Evolutionary conservation across 1,140 invertebrate species (phyloP).

Genomic region (Drosophila subobscura): DNA sequence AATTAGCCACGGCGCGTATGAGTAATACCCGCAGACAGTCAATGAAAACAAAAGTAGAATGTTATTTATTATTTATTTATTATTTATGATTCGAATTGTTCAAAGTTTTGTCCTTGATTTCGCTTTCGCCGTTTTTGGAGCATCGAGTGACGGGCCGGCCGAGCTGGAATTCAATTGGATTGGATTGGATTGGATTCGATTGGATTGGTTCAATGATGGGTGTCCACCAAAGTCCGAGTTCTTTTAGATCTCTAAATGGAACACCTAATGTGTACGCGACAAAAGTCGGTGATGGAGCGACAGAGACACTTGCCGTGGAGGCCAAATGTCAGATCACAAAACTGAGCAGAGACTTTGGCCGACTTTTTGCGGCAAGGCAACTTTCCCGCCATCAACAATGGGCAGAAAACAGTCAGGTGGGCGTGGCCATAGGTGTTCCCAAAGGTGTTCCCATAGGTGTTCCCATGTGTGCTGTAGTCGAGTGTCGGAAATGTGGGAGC

Average conservation of each 20-base stretch:
- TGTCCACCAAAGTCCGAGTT: constrained; percentile 24
- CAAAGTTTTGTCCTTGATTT: constrained; percentile 72
- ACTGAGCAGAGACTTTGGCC: constrained; percentile 1
- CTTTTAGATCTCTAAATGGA: constrained; percentile 9
- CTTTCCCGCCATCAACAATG: constrained; percentile 59
- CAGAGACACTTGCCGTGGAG: too few species aligned
- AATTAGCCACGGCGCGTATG: constrained; percentile 72
- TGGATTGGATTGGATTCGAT: constrained; percentile 28
- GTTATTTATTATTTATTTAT: constrained; percentile 70
- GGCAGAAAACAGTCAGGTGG: constrained; percentile 21
- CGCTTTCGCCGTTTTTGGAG: constrained; percentile 59
- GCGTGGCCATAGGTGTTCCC: constrained; percentile 36
- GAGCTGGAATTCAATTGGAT: constrained; percentile 25
- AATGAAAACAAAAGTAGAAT: constrained; percentile 58
- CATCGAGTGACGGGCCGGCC: constrained; percentile 47
- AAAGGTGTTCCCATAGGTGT: constrained; percentile 35
- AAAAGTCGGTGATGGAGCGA: too few species aligned
- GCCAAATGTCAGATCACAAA: too few species aligned
- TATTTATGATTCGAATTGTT: constrained; percentile 75
- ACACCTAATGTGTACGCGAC: too few species aligned
- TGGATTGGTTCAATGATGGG: constrained; percentile 28
- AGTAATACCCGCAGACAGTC: constrained; percentile 51
- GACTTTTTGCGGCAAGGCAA: constrained; percentile 11
- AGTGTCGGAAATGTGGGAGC: constrained; percentile 27
- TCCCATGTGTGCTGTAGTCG: constrained; percentile 22